These are phyloP conservation scores for Oceanodroma leucorhoa DNA, from an alignment of 2,797 vertebrate genomes.

Conservation along the genomic window DNA sequence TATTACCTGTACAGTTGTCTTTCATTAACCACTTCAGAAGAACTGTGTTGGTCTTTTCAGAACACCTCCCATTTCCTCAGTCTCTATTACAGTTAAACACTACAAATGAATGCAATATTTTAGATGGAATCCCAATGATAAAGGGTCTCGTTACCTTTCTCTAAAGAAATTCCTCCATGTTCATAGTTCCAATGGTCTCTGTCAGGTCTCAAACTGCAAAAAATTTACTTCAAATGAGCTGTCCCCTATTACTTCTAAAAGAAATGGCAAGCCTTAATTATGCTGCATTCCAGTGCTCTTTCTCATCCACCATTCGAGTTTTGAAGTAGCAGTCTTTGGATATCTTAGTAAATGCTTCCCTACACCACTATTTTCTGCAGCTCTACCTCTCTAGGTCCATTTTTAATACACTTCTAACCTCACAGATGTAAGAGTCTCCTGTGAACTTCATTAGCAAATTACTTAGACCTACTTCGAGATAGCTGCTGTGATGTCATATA, in stretches of 20 bases:
- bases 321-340: background rate
- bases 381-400: background rate
- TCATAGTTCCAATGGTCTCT: background rate
- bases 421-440: background rate
- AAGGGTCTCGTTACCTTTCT: background rate
- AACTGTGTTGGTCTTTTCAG: background rate
- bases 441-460: background rate
- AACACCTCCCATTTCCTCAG: background rate
- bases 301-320: background rate
- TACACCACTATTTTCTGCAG: background rate
- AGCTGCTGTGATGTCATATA: background rate
- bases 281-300: background rate
- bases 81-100: background rate
- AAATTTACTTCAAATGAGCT: background rate
- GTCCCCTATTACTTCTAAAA: background rate
- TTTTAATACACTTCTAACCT: background rate
- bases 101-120: background rate
- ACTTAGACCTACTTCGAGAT: background rate
- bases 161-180: background rate
- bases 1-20: background rate
- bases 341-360: background rate
- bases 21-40: background rate
- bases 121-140: background rate
- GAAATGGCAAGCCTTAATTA: background rate
- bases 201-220: background rate